Evolutionary conservation across 2,888 invertebrate species (phyloP).

Genomic region (Pollenia labialis): DNA sequence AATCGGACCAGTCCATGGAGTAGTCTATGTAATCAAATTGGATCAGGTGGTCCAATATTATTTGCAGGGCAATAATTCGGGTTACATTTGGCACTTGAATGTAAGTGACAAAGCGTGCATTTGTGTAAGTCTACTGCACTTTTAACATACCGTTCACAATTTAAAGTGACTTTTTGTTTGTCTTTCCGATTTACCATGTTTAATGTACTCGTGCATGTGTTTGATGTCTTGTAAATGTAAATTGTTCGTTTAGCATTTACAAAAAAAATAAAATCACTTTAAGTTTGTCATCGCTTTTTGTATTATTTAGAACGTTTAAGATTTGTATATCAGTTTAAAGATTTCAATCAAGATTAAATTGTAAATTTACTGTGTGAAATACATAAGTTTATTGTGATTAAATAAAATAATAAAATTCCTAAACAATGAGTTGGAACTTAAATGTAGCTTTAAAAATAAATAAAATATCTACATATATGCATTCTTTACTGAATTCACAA

Average conservation of each 20-base stretch:
- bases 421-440: too few species aligned
- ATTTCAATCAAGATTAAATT: slow-evolving; percentile 10
- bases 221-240: not conserved
- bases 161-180: slow-evolving; percentile 48
- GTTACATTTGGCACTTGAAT: slow-evolving; percentile 11
- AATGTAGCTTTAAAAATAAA: too few species aligned
- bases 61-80: slow-evolving; percentile 24
- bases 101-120: slow-evolving; percentile 9
- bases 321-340: slow-evolving; percentile 33
- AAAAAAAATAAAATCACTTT: slow-evolving; percentile 17
- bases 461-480: too few species aligned
- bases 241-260: not conserved
- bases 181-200: slow-evolving; percentile 16
- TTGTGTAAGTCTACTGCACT: slow-evolving; percentile 9
- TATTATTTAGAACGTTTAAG: not conserved
- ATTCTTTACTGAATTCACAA: too few species aligned
- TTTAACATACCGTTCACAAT: slow-evolving; percentile 11
- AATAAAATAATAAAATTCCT: too few species aligned
- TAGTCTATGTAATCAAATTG: too few species aligned
- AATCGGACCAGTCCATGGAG: too few species aligned
- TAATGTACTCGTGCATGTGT: not conserved
- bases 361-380: not conserved
- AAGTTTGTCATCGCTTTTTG: slow-evolving; percentile 59
- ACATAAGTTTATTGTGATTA: too few species aligned
- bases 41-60: too few species aligned